phyloP scores from a whole-genome alignment of 2,113 vertebrate genomes.

The Pycnonotus jocosus region DNA sequence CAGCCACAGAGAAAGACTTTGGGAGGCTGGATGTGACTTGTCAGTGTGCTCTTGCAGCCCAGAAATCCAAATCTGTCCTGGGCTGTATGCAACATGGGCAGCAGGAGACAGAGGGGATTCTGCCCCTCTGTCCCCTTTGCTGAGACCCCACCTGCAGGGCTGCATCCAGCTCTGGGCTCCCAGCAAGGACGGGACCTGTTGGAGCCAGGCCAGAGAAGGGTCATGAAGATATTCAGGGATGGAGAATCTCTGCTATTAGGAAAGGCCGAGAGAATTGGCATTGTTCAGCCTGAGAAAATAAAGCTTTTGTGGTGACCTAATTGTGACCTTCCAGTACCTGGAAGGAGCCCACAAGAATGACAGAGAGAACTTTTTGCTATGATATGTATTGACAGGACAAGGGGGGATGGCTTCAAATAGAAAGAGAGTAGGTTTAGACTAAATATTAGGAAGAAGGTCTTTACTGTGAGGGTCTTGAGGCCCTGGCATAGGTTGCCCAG shows the following conservation, averaged over 20 bases:
- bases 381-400: neutral
- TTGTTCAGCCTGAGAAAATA: neutral
- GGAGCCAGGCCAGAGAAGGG: accelerated
- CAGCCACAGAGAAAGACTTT: neutral
- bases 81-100: neutral
- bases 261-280: neutral
- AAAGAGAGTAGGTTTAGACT: neutral
- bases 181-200: neutral
- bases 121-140: neutral
- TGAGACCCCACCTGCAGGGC: neutral
- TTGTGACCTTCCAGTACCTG: neutral
- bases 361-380: neutral
- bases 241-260: accelerated
- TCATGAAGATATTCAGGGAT: accelerated
- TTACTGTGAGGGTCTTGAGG: neutral
- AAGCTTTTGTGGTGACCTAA: neutral
- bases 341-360: neutral
- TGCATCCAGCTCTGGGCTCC: neutral
- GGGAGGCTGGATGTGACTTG: neutral
- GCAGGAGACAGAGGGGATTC: neutral
- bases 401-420: neutral
- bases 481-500: neutral
- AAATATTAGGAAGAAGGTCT: neutral
- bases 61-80: neutral
- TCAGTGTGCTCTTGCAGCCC: neutral